Evolutionary conservation across 92 coral and sea anemone genomes (phyloP).

Genomic region (Porites divaricata): DNA sequence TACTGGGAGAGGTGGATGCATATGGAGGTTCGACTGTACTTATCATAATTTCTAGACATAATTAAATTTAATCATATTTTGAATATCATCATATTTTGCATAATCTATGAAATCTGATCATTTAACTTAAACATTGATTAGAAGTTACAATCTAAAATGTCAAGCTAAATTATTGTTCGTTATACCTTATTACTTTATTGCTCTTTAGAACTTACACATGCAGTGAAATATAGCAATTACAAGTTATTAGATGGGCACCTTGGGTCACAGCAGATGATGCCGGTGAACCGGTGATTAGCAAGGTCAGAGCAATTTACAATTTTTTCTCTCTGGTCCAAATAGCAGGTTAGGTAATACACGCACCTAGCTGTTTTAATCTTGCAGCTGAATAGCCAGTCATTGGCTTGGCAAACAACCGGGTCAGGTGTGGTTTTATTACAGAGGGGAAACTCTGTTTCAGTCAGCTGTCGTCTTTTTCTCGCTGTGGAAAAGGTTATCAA

Average conservation of each 20-base stretch:
- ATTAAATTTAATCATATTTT: too few relatives aligned
- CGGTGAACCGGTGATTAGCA: constrained; percentile 2
- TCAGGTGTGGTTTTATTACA: neutral
- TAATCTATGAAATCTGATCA: too few relatives aligned
- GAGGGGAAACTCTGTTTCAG: neutral
- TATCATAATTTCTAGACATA: too few relatives aligned
- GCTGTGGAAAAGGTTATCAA: neutral
- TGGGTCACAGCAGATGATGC: constrained; percentile 10
- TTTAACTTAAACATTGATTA: too few relatives aligned
- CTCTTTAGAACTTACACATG: too few relatives aligned
- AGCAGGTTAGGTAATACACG: neutral
- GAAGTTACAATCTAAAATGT: too few relatives aligned
- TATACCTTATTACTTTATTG: too few relatives aligned
- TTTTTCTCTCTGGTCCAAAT: neutral
- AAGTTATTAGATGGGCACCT: constrained; percentile 16
- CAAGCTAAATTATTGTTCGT: too few relatives aligned
- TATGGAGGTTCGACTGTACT: too few relatives aligned
- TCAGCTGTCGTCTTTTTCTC: neutral
- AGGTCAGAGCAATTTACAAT: neutral
- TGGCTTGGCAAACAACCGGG: neutral
- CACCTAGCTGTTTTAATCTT: neutral
- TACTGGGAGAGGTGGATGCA: too few relatives aligned
- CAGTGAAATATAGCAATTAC: too few relatives aligned
- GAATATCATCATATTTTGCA: too few relatives aligned
- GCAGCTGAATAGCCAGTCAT: neutral